Conservation (phyloP, 2,797 vertebrate genomes). For the Momotus momota region DNA sequence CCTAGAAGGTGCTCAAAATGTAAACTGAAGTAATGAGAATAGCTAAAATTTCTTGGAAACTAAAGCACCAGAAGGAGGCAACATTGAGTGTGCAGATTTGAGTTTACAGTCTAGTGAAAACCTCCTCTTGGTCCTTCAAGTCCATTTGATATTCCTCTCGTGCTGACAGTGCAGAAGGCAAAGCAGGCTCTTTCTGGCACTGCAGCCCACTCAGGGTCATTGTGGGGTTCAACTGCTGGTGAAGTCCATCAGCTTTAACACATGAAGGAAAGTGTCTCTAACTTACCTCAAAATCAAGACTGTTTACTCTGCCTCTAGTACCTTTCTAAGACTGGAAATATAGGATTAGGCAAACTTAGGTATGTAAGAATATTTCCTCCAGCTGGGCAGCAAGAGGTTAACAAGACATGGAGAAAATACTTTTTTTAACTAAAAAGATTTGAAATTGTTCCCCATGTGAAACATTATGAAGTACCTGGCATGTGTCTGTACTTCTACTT, state of each 20-base stretch:
- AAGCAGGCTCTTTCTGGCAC: neutral
- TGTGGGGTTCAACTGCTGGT: neutral
- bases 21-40: neutral
- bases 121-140: neutral
- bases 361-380: neutral
- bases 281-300: neutral
- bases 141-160: neutral
- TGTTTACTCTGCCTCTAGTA: neutral
- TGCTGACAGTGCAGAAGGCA: neutral
- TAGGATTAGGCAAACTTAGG: neutral
- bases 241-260: neutral
- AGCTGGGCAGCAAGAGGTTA: neutral
- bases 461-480: neutral
- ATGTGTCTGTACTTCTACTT: neutral
- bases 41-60: neutral
- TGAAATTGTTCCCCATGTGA: neutral
- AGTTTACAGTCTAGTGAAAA: neutral
- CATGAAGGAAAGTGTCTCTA: neutral
- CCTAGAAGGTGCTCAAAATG: neutral
- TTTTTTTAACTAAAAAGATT: neutral
- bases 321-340: neutral
- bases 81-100: accelerated
- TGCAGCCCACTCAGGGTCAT: neutral
- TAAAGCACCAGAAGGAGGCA: neutral
- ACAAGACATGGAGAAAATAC: neutral